Conservation (phyloP, 2,888 invertebrate genomes). For the Hermodice carunculata region DNA sequence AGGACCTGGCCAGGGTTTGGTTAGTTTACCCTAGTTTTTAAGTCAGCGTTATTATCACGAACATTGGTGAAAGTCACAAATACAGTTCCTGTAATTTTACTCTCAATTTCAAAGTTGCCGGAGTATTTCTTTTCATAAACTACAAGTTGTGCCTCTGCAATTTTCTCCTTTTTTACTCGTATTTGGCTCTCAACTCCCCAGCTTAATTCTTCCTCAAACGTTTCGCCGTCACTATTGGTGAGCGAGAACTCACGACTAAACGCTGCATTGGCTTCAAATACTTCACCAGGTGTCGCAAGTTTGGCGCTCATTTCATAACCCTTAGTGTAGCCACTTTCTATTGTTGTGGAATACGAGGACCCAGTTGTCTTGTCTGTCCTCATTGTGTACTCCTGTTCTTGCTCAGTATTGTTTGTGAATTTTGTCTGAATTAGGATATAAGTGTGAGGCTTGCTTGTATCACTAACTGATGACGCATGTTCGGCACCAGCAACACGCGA, state of each 20-base stretch:
- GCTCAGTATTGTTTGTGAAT: conserved; percentile 45
- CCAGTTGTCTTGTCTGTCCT: conserved; percentile 45
- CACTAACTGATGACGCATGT: too few species aligned
- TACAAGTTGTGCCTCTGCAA: conserved; percentile 64
- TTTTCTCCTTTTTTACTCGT: conserved; percentile 44
- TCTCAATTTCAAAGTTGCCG: conserved; percentile 57
- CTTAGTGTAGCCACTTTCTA: conserved; percentile 48
- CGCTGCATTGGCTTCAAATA: conserved; percentile 67
- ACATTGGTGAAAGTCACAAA: conserved; percentile 41
- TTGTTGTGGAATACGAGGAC: conserved; percentile 34
- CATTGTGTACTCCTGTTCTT: conserved; percentile 45
- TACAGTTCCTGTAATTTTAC: conserved; percentile 39
- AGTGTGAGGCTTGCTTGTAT: conserved; percentile 9
- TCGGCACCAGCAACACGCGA: too few species aligned
- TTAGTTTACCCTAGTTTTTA: too few species aligned
- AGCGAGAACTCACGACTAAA: conserved; percentile 68
- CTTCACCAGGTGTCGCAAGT: conserved; percentile 68
- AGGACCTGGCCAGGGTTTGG: too few species aligned
- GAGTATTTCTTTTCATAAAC: conserved; percentile 60
- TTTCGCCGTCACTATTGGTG: conserved; percentile 64
- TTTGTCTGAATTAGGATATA: conserved; percentile 45
- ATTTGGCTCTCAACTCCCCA: conserved; percentile 69
- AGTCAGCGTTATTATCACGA: conserved; percentile 43
- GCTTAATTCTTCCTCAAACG: conserved; percentile 59
- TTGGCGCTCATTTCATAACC: conserved; percentile 66